These are phyloP conservation scores for Alviniconcha strummeri DNA, from an alignment of 2,888 invertebrate species.

Conservation along the genomic window DNA sequence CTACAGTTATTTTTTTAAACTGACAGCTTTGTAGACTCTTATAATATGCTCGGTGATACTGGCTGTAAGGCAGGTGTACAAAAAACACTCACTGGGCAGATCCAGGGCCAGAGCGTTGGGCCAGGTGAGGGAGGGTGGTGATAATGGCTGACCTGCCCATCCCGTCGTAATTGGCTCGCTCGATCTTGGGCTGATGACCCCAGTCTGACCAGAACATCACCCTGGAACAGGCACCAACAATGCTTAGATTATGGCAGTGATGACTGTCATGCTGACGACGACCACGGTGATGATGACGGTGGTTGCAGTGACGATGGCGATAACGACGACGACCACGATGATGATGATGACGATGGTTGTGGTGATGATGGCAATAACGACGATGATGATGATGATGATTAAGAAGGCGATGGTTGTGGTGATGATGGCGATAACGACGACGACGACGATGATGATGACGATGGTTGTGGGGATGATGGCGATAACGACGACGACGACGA, in stretches of 20 bases:
- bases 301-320: background rate
- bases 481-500: too few species aligned
- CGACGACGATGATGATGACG: background rate
- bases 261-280: too few species aligned
- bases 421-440: background rate
- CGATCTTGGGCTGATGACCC: conserved; percentile 49
- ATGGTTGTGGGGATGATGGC: background rate
- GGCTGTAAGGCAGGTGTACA: too few species aligned
- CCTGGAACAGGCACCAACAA: conserved; percentile 32
- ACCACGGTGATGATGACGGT: background rate
- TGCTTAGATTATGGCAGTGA: too few species aligned
- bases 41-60: too few species aligned
- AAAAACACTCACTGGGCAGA: background rate
- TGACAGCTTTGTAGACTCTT: too few species aligned
- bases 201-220: conserved; percentile 49
- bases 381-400: too few species aligned
- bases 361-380: too few species aligned
- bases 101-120: conserved; percentile 50
- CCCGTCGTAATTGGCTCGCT: conserved; percentile 47
- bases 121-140: conserved; percentile 38
- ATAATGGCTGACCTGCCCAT: conserved; percentile 36
- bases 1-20: too few species aligned
- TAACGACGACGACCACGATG: too few species aligned
- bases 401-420: background rate
- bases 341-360: too few species aligned